Conservation (phyloP, 2,797 vertebrate species). For the Okamejei kenojei region DNA sequence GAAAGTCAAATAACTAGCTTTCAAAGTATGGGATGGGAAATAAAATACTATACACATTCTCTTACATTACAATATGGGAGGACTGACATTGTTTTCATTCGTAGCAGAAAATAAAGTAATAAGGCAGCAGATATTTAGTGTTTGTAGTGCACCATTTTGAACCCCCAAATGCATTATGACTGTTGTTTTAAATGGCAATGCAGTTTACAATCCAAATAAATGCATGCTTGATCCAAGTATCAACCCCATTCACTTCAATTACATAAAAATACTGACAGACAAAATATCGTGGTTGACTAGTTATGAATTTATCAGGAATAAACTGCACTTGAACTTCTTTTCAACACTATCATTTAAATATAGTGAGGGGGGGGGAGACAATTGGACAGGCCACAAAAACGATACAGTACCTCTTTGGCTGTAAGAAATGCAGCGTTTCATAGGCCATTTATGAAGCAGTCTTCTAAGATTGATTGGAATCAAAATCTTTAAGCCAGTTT, state of each 20-base stretch:
- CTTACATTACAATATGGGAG: constrained; percentile 2
- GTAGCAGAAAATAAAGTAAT: background rate
- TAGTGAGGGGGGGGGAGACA: background rate
- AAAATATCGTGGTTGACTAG: background rate
- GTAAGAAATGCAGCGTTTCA: constrained; percentile 32
- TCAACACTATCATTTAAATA: background rate
- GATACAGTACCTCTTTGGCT: constrained; percentile 28
- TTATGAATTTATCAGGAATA: constrained; percentile 24
- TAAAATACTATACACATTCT: background rate
- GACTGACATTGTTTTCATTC: constrained; percentile 3
- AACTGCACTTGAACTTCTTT: constrained; percentile 2
- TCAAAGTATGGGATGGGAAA: background rate
- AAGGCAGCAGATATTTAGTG: constrained; percentile 15
- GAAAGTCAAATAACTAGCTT: background rate
- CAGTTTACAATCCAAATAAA: constrained; percentile 30
- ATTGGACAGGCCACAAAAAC: constrained; percentile 25
- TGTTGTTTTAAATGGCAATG: background rate
- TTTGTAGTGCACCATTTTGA: constrained; percentile 20
- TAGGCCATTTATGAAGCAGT: constrained; percentile 21
- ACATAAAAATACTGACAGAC: constrained; percentile 16
- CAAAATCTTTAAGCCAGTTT: background rate
- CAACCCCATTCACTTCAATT: background rate
- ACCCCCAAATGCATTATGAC: background rate
- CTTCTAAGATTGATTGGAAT: background rate
- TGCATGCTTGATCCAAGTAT: background rate